Percentiles rank a stretch among this genome's conserved stretches.
Evolutionary conservation across 1,140 invertebrate genomes (phyloP).

Genomic region (Teleopsis dalmanni): DNA sequence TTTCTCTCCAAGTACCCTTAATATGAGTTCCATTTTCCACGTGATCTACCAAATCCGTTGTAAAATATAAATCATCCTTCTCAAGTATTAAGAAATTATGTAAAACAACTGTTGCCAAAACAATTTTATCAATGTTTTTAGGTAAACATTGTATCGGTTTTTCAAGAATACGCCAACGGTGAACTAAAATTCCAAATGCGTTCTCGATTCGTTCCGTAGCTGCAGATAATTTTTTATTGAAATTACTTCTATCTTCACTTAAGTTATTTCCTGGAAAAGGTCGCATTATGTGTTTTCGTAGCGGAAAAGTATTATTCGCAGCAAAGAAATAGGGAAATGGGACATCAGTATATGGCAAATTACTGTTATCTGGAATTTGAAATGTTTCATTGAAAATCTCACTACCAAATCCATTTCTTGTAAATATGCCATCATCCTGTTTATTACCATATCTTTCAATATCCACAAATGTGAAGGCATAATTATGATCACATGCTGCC

Average conservation of each 20-base stretch:
- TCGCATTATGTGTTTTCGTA: background rate
- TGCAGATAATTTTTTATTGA: background rate
- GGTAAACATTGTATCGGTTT: background rate
- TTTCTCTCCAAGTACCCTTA: background rate
- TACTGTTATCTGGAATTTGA: background rate
- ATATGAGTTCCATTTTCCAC: background rate
- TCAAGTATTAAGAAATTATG: background rate
- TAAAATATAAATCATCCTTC: background rate
- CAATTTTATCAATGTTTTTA: constrained; percentile 1
- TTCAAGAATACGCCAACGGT: background rate
- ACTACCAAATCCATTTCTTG: background rate
- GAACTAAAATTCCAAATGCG: background rate
- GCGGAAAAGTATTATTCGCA: background rate
- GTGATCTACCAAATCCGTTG: background rate
- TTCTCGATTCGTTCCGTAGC: background rate
- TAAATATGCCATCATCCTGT: background rate
- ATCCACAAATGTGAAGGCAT: no score
- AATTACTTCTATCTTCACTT: background rate
- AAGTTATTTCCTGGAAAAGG: background rate
- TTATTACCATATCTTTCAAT: background rate
- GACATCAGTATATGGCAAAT: background rate
- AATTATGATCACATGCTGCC: no score
- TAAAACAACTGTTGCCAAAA: background rate
- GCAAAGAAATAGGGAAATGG: background rate
- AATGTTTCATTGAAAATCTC: background rate